Evolutionary conservation across 1,140 invertebrate species (phyloP).

Genomic region (Cydia strobilella): DNA sequence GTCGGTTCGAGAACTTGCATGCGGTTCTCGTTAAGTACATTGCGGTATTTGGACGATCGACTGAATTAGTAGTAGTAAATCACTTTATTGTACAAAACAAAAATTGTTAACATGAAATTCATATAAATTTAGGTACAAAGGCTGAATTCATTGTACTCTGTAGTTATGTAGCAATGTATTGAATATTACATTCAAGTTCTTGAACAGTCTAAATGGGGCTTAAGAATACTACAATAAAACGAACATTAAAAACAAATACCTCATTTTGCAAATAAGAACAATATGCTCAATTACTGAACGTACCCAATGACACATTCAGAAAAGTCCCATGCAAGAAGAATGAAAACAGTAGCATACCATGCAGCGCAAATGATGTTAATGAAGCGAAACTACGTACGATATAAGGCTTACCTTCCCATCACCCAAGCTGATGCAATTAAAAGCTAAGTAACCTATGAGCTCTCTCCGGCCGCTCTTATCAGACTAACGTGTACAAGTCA

Average conservation of each 20-base stretch:
- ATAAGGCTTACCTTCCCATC: conserved; percentile 71
- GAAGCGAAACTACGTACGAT: conserved; percentile 54
- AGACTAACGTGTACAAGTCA: conserved; percentile 46
- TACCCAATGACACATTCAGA: conserved; percentile 20
- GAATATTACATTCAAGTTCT: no score
- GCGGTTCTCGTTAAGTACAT: no score
- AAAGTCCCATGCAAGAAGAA: conserved; percentile 33
- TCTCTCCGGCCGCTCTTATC: conserved; percentile 40
- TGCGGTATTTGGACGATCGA: no score
- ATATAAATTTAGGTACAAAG: no score
- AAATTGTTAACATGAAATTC: no score
- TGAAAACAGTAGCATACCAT: conserved; percentile 52
- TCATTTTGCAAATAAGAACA: background rate
- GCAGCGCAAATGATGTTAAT: conserved; percentile 59
- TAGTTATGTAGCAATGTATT: no score
- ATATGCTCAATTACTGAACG: conserved; percentile 34
- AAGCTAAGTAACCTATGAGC: conserved; percentile 33
- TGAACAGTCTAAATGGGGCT: no score
- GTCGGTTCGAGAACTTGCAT: no score
- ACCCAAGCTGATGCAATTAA: conserved; percentile 64
- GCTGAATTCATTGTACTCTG: no score
- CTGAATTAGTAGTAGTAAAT: no score
- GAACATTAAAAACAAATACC: background rate
- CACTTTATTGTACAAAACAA: no score
- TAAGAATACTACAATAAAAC: conserved; percentile 5